A percentile compares a stretch with the other conserved stretches of the same genome.
phyloP scores from a whole-genome alignment of 2,797 vertebrate species.

The Diceros bicornis region DNA sequence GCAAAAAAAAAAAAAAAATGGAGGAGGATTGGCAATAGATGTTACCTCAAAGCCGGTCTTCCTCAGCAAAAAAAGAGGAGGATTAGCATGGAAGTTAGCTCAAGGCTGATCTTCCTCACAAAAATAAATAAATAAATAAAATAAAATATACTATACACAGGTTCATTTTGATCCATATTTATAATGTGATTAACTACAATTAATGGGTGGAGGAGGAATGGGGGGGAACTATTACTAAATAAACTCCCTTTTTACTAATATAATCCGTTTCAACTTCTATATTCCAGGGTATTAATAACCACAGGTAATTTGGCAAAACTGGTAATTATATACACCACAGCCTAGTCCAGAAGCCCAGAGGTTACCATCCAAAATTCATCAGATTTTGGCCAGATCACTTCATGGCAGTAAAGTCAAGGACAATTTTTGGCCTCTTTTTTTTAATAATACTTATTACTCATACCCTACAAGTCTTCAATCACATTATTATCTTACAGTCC shows the following conservation, averaged over 20 bases:
- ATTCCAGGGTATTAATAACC: background rate
- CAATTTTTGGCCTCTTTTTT: background rate
- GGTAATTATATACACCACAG: background rate
- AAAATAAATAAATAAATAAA: too few relatives aligned
- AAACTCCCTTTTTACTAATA: background rate
- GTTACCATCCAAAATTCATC: background rate
- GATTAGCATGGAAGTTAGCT: too few relatives aligned
- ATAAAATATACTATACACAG: background rate
- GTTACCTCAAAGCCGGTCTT: too few relatives aligned
- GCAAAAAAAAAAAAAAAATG: too few relatives aligned
- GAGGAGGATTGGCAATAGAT: too few relatives aligned
- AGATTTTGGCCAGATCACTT: background rate
- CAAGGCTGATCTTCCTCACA: too few relatives aligned
- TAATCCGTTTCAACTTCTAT: background rate
- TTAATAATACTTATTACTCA: background rate
- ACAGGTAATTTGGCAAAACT: background rate
- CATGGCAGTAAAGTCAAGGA: too few relatives aligned
- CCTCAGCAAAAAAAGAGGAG: too few relatives aligned
- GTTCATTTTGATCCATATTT: background rate
- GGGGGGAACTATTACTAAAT: background rate
- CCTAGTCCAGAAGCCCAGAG: background rate
- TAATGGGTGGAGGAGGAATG: background rate
- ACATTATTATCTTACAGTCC: background rate
- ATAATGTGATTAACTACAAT: background rate
- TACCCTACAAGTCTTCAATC: background rate